These are phyloP conservation scores for Bufo bufo DNA, from an alignment of 2,113 vertebrate genomes.

Conservation along the genomic window DNA sequence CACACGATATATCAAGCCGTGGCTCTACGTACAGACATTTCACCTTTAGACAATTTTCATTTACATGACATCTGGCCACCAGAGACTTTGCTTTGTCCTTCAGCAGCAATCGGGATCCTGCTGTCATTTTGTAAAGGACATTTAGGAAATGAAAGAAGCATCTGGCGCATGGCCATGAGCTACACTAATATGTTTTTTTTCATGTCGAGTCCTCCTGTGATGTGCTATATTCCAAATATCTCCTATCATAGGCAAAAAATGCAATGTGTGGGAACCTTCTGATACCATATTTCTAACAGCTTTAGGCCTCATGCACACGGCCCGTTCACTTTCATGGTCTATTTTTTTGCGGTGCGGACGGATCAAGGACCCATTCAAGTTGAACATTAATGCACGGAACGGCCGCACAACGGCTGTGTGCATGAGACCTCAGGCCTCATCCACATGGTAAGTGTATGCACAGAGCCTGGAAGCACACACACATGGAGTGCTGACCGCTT, in stretches of 20 bases:
- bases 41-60: constrained; percentile 3
- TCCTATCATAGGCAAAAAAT: background rate
- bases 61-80: background rate
- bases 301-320: background rate
- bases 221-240: background rate
- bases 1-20: background rate
- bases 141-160: constrained; percentile 5
- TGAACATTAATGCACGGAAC: too few species aligned
- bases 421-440: too few species aligned
- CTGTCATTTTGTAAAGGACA: background rate
- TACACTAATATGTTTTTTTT: background rate
- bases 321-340: too few species aligned
- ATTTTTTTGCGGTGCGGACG: too few species aligned
- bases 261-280: background rate
- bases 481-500: too few species aligned
- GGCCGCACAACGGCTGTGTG: too few species aligned
- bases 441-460: too few species aligned
- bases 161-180: background rate
- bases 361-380: too few species aligned
- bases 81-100: constrained; percentile 12
- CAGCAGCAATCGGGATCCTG: background rate
- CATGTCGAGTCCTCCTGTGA: background rate
- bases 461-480: too few species aligned
- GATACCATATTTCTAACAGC: background rate
- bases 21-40: background rate